A percentile compares a stretch with the other conserved stretches of the same genome.
These are phyloP conservation scores for Rutpela maculata DNA, from an alignment of 2,888 invertebrate genomes.

Conservation along the genomic window DNA sequence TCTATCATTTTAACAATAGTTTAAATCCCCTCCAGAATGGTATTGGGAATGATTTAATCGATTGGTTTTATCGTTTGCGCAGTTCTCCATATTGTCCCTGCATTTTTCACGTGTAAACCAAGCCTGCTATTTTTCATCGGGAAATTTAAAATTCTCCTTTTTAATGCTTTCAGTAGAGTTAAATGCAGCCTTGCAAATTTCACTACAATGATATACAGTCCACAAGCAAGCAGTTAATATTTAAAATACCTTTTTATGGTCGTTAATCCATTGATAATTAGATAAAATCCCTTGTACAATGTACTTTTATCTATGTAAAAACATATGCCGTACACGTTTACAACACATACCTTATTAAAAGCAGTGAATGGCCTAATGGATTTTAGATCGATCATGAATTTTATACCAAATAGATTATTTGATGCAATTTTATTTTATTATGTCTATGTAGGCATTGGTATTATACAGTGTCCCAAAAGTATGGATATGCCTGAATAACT, in stretches of 20 bases:
- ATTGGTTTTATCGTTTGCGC: not conserved
- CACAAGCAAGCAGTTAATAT: not conserved
- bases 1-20: too few species aligned
- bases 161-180: not conserved
- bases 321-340: constrained; percentile 7
- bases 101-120: not conserved
- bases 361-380: not conserved
- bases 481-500: too few species aligned
- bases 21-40: not conserved
- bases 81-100: not conserved
- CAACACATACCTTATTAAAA: not conserved
- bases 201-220: not conserved
- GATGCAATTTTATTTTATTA: too few species aligned
- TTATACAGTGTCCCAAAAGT: too few species aligned
- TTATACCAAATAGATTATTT: not conserved
- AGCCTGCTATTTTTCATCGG: not conserved
- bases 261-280: constrained; percentile 3
- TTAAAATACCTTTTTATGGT: not conserved
- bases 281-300: constrained; percentile 1
- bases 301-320: constrained; percentile 3
- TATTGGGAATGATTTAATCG: not conserved
- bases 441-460: too few species aligned
- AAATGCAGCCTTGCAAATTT: not conserved
- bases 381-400: not conserved
- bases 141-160: not conserved